phyloP scores from a whole-genome alignment of 1,140 invertebrate species.

The Daktulosphaira vitifoliae region DNA sequence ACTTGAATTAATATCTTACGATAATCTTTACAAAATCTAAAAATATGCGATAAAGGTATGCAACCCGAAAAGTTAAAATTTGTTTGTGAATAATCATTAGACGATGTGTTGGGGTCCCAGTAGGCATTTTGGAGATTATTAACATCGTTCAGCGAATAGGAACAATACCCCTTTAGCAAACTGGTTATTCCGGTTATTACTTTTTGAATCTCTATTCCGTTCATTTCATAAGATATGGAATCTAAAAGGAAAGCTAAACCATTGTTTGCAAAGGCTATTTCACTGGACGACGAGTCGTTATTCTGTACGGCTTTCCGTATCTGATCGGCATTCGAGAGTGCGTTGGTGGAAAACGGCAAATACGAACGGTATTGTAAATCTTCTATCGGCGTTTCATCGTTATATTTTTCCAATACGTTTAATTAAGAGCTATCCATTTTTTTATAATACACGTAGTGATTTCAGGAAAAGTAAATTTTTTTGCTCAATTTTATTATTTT shows the following conservation, averaged over 20 bases:
- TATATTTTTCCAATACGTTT: background rate
- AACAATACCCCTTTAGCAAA: slow-evolving; percentile 43
- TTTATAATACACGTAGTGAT: background rate
- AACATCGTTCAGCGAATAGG: slow-evolving; percentile 37
- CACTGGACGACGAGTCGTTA: slow-evolving; percentile 12
- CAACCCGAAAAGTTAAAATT: slow-evolving; percentile 40
- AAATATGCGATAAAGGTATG: slow-evolving; percentile 43
- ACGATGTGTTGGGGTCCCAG: slow-evolving; percentile 35
- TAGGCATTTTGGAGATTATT: slow-evolving; percentile 38
- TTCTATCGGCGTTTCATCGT: slow-evolving; percentile 36
- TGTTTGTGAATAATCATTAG: background rate
- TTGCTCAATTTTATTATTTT: background rate
- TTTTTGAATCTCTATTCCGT: slow-evolving; percentile 44
- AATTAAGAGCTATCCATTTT: background rate
- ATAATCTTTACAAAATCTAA: slow-evolving; percentile 47
- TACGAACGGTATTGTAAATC: slow-evolving; percentile 37
- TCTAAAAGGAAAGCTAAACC: slow-evolving; percentile 42
- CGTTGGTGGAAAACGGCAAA: slow-evolving; percentile 40
- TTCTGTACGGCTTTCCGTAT: slow-evolving; percentile 41
- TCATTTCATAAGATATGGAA: slow-evolving; percentile 46
- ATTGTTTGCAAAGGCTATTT: slow-evolving; percentile 16
- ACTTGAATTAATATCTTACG: slow-evolving; percentile 44
- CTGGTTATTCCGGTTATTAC: slow-evolving; percentile 43
- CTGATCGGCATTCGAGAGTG: slow-evolving; percentile 42
- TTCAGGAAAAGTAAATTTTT: background rate